Conservation (phyloP, 1,140 invertebrate species). For the Stenopsyche tienmushanensis region DNA sequence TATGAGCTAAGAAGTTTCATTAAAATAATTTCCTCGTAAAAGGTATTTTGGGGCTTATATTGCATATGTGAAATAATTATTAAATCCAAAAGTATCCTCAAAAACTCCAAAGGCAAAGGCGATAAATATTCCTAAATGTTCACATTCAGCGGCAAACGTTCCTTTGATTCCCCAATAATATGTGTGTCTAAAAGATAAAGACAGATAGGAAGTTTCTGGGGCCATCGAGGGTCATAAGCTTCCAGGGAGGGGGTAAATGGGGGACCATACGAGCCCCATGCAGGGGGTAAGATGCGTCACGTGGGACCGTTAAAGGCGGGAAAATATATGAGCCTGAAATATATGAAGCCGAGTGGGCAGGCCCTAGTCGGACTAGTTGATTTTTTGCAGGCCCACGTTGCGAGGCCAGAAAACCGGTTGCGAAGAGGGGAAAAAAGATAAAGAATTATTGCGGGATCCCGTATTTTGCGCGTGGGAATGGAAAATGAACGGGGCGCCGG, state of each 20-base stretch:
- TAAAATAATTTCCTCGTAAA: too few species aligned
- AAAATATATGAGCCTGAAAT: conserved; percentile 36
- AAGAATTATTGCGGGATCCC: conserved; percentile 23
- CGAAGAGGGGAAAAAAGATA: conserved; percentile 21
- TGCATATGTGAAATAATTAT: too few species aligned
- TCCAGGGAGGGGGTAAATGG: conserved; percentile 11
- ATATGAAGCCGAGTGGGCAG: conserved; percentile 33
- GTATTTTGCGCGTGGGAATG: background rate
- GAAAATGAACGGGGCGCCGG: conserved; percentile 21
- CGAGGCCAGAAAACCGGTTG: background rate
- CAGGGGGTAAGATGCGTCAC: conserved; percentile 33
- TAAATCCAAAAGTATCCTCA: too few species aligned
- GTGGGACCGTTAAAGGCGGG: conserved; percentile 38
- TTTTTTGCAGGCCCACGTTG: conserved; percentile 30
- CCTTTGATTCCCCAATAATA: conserved; percentile 37
- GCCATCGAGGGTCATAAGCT: conserved; percentile 22
- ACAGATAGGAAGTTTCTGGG: conserved; percentile 33
- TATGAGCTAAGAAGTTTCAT: too few species aligned
- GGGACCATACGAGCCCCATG: background rate
- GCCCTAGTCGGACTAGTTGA: conserved; percentile 33
- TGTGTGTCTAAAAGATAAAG: conserved; percentile 39
- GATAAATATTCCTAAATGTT: background rate
- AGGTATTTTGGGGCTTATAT: too few species aligned
- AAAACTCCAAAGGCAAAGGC: background rate
- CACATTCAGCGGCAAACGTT: conserved; percentile 18